These are phyloP conservation scores for Cephonodes hylas DNA, from an alignment of 2,888 invertebrate genomes.

Conservation along the genomic window DNA sequence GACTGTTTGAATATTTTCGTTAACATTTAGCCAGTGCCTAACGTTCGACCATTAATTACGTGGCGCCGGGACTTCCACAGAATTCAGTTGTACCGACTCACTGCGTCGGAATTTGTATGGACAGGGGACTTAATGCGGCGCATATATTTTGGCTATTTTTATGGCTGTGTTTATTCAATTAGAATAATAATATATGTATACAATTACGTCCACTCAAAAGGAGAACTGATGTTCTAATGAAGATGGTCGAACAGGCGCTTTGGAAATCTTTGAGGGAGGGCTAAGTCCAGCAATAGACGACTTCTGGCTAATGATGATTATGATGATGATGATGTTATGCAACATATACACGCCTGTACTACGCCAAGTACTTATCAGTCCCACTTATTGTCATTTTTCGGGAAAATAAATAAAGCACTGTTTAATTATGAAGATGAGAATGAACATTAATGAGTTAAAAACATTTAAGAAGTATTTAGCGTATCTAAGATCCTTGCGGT, in stretches of 20 bases:
- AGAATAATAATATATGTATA: background rate
- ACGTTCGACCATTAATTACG: conserved; percentile 4
- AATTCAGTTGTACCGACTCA: conserved; percentile 15
- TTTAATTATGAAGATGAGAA: background rate
- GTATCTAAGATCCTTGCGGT: too few relatives aligned
- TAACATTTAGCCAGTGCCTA: conserved; percentile 3
- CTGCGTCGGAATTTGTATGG: conserved; percentile 4
- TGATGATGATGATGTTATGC: too few relatives aligned
- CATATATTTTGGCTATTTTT: background rate
- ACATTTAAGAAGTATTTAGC: too few relatives aligned
- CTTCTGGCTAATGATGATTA: too few relatives aligned
- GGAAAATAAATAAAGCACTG: too few relatives aligned
- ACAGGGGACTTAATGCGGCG: background rate
- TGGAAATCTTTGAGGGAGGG: too few relatives aligned
- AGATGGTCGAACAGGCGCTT: background rate
- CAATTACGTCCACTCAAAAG: background rate
- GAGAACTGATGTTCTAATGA: background rate
- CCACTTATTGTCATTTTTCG: too few relatives aligned
- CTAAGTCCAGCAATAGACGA: too few relatives aligned
- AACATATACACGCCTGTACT: too few relatives aligned
- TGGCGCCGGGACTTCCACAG: conserved; percentile 17
- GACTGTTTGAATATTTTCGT: background rate
- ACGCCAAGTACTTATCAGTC: too few relatives aligned
- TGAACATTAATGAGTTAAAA: background rate
- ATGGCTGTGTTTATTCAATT: background rate